Evolutionary conservation across 2,888 invertebrate species (phyloP).

Genomic region (Trypoxylon attenuatum): DNA sequence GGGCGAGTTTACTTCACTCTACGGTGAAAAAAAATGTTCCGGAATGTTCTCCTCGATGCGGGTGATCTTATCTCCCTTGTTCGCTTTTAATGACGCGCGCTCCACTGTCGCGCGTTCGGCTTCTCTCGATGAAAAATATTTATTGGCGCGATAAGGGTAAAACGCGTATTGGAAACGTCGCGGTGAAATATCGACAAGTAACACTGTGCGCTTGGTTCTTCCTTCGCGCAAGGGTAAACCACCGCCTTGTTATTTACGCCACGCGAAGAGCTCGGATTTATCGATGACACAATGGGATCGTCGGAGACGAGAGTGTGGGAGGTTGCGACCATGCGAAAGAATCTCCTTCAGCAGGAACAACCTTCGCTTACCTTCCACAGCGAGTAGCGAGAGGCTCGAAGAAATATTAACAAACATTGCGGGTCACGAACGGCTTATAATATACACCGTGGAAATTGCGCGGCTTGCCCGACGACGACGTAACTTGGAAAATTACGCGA

Average conservation of each 20-base stretch:
- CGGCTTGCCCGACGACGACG: constrained; percentile 49
- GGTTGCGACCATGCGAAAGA: neutral
- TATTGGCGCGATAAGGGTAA: constrained; percentile 37
- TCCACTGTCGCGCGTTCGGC: no score
- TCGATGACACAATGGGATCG: neutral
- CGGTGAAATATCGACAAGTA: constrained; percentile 34
- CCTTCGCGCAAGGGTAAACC: constrained; percentile 4
- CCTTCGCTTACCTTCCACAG: no score
- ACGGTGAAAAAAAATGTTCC: constrained; percentile 20
- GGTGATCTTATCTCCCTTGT: constrained; percentile 26
- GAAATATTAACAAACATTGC: constrained; percentile 54
- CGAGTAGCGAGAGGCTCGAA: neutral
- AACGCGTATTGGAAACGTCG: constrained; percentile 25
- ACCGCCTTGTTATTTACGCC: constrained; percentile 1
- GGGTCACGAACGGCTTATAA: constrained; percentile 57
- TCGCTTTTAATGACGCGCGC: constrained; percentile 36
- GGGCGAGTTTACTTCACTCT: constrained; percentile 3
- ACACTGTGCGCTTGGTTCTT: constrained; percentile 20
- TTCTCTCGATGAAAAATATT: constrained; percentile 34
- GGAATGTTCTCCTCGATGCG: neutral
- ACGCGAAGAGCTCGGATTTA: neutral
- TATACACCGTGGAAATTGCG: constrained; percentile 56
- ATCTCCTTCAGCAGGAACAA: neutral
- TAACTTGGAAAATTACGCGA: constrained; percentile 60
- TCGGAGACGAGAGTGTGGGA: neutral